phyloP scores from a whole-genome alignment of 1,140 invertebrate species.

The Calycopis cecrops region DNA sequence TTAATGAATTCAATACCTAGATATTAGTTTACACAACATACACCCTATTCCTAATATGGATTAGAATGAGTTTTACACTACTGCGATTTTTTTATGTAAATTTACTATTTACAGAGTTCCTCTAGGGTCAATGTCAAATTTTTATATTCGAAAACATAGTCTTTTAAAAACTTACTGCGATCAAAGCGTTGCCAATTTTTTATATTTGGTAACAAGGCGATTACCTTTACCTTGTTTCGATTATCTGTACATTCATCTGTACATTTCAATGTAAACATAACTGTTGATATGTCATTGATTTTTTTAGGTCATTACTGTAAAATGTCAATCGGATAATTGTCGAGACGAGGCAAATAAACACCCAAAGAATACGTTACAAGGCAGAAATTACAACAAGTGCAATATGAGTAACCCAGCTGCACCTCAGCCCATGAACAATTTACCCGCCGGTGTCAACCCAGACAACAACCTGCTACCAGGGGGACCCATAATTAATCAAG shows the following conservation, averaged over 20 bases:
- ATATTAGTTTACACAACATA: conserved; percentile 7
- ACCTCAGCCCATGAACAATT: conserved; percentile 55
- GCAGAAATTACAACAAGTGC: conserved; percentile 2
- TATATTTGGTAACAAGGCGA: conserved; percentile 2
- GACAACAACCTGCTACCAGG: conserved; percentile 74
- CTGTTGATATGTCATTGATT: conserved; percentile 13
- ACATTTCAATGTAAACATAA: conserved; percentile 18
- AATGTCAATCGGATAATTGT: conserved; percentile 31
- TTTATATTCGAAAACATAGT: conserved; percentile 3
- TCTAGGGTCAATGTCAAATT: conserved; percentile 41
- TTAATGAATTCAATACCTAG: conserved; percentile 17
- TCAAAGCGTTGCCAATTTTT: conserved; percentile 8
- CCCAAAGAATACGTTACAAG: conserved; percentile 3
- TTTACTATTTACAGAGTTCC: conserved; percentile 11
- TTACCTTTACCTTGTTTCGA: conserved; percentile 1
- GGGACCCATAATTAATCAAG: conserved; percentile 69
- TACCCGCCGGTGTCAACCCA: conserved; percentile 68
- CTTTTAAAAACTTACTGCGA: no score
- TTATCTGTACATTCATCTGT: not conserved
- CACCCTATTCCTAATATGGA: conserved; percentile 4
- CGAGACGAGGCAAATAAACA: not conserved
- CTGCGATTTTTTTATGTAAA: conserved; percentile 2
- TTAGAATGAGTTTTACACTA: not conserved
- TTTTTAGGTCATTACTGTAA: conserved; percentile 35
- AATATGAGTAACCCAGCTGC: conserved; percentile 55